Conservation (phyloP, 2,113 vertebrate species). For the Hystrix cristata region DNA sequence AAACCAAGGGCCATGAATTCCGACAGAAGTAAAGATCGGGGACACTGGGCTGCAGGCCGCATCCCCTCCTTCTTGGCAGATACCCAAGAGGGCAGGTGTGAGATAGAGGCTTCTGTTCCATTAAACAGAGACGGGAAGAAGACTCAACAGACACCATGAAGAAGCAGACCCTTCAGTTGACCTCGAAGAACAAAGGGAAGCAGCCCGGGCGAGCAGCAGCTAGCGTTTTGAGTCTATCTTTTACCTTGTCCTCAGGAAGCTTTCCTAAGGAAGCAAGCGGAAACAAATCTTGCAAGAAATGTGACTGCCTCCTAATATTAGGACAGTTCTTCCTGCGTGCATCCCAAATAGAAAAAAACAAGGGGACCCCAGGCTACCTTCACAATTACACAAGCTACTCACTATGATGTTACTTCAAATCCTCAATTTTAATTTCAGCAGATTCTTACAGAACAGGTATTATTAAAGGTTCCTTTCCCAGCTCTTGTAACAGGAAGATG, state of each 20-base stretch:
- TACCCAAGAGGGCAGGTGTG: not conserved
- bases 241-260: conserved; percentile 10
- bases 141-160: conserved; percentile 3
- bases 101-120: conserved; percentile 12
- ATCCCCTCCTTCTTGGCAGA: not conserved
- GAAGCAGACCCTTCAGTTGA: not conserved
- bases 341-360: not conserved
- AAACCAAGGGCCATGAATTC: not conserved
- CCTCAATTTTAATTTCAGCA: not conserved
- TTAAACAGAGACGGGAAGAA: not conserved
- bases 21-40: not conserved
- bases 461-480: conserved; percentile 27
- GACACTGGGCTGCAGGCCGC: not conserved
- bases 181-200: not conserved
- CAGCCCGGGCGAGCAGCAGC: not conserved
- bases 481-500: conserved; percentile 1
- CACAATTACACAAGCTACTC: not conserved
- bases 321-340: not conserved
- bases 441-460: not conserved
- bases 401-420: not conserved
- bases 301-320: not conserved
- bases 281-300: not conserved
- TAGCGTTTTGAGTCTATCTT: not conserved
- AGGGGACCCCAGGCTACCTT: not conserved
- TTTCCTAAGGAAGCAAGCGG: not conserved